A percentile compares a stretch with the other conserved stretches of the same genome.
Evolutionary conservation across 2,797 vertebrate genomes (phyloP).

Genomic region (Mormyrops attenuatus): DNA sequence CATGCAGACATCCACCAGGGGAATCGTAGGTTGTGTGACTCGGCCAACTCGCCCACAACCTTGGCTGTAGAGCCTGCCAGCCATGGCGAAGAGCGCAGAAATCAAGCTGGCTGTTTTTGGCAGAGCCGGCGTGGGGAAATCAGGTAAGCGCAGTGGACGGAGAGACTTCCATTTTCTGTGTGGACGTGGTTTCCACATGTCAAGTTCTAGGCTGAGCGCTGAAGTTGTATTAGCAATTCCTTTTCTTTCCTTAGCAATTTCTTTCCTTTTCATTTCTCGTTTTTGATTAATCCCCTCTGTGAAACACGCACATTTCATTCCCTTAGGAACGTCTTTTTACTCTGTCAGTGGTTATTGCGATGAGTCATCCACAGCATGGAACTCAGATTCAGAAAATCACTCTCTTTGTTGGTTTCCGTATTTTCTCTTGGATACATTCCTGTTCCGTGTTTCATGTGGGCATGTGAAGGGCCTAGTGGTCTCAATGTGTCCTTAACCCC

Average conservation of each 20-base stretch:
- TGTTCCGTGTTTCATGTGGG: neutral
- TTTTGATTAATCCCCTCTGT: neutral
- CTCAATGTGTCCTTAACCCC: neutral
- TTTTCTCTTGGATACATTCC: neutral
- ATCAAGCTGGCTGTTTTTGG: conserved; percentile 92
- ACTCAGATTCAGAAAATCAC: neutral
- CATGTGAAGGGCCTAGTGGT: neutral
- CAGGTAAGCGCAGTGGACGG: conserved; percentile 65
- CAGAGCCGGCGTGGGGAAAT: conserved; percentile 91
- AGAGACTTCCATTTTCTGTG: neutral
- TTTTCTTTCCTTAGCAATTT: neutral
- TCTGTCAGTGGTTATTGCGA: neutral
- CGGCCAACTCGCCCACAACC: neutral
- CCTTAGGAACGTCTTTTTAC: neutral
- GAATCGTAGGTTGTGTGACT: conserved; percentile 2
- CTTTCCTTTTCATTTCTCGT: neutral
- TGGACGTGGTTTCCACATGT: neutral
- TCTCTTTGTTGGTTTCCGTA: neutral
- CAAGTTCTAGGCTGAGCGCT: neutral
- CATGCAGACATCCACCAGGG: neutral
- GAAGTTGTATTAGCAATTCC: neutral
- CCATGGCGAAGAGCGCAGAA: conserved; percentile 91
- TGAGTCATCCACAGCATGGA: neutral
- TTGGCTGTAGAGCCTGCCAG: neutral
- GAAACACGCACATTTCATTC: neutral